A percentile compares a stretch with the other conserved stretches of the same genome.
Evolutionary conservation across 2,888 invertebrate species (phyloP).

Genomic region (Lithosia quadra): DNA sequence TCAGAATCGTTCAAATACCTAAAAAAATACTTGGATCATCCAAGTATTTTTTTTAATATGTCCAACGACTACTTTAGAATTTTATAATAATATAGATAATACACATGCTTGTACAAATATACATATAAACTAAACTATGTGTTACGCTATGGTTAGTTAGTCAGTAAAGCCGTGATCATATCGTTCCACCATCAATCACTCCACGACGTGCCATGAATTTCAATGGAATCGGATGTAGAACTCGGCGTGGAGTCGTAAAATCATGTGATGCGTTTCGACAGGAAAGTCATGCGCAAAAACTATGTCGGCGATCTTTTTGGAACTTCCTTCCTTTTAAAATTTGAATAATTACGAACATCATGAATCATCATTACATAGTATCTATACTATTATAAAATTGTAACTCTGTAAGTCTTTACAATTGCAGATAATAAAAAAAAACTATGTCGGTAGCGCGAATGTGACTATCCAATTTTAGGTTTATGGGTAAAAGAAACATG

Average conservation of each 20-base stretch:
- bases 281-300: conserved; percentile 15
- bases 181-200: background rate
- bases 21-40: too few species aligned
- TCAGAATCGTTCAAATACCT: too few species aligned
- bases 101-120: background rate
- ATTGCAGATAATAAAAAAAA: too few species aligned
- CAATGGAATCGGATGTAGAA: conserved; percentile 2
- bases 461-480: too few species aligned
- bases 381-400: too few species aligned
- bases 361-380: conserved; percentile 4
- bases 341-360: conserved; percentile 1
- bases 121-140: background rate
- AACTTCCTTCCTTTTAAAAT: conserved; percentile 15
- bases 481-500: too few species aligned
- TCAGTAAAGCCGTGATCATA: background rate
- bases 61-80: too few species aligned
- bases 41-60: too few species aligned
- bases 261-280: background rate
- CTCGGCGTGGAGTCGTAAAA: background rate
- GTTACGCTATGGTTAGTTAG: background rate
- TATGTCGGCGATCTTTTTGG: background rate
- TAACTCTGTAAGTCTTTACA: too few species aligned
- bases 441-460: too few species aligned
- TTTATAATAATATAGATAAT: too few species aligned
- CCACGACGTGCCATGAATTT: conserved; percentile 6